These are phyloP conservation scores for Sylvietta virens DNA, from an alignment of 2,113 vertebrate species.

Conservation along the genomic window DNA sequence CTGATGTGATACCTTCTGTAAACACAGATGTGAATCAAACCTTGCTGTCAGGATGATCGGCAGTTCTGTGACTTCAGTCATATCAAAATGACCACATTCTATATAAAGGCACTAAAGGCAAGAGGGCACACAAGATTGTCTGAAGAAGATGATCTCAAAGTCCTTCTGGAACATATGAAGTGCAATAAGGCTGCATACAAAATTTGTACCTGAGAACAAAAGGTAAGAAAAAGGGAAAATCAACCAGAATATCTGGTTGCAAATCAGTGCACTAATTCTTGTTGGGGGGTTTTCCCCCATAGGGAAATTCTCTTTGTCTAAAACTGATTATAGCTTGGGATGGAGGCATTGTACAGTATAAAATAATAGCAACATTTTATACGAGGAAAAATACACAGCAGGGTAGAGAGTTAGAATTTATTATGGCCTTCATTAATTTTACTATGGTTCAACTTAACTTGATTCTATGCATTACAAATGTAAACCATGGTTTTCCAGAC, in stretches of 20 bases:
- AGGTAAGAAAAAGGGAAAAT: neutral
- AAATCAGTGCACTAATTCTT: neutral
- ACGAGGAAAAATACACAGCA: fast-evolving
- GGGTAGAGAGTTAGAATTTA: neutral
- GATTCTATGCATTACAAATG: neutral
- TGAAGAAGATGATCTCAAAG: neutral
- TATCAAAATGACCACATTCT: neutral
- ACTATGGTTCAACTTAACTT: neutral
- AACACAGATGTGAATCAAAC: neutral
- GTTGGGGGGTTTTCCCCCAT: too few relatives aligned
- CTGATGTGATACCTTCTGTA: neutral
- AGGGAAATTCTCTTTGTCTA: neutral
- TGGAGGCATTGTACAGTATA: neutral
- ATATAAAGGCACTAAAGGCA: neutral
- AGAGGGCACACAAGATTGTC: neutral
- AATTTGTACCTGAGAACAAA: neutral
- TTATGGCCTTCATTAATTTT: neutral
- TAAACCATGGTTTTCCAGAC: neutral
- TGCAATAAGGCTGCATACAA: neutral
- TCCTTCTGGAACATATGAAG: neutral
- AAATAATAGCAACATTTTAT: neutral
- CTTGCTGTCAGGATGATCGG: neutral
- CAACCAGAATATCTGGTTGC: neutral
- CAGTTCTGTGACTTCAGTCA: neutral
- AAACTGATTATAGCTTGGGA: neutral